Base-by-base conservation (phyloP, 2,888 invertebrate genomes). In the Netelia fuscicornis region DNA sequence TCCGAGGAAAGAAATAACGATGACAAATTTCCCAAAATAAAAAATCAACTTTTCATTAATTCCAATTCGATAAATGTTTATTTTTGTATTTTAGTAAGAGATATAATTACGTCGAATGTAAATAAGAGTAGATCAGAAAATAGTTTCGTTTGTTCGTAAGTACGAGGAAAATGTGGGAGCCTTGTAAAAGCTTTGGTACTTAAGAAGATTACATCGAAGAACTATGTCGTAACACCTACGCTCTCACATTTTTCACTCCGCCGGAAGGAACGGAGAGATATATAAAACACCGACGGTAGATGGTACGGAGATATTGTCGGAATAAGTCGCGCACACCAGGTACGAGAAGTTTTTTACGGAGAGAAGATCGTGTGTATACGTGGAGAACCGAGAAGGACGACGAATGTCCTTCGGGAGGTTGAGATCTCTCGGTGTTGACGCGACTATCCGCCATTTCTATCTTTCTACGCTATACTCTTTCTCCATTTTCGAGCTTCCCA, bases 351-450 rank as follows among this genome's bases (percentile, higher is more conserved):
- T 54, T 60, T 44, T 44, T 48, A 20, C 64, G n/a, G 52, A 42
- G 54, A 17, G 79, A 54, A 9, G 58, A 13, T 58, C 58, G 20
- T 64, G 70, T 70, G 56, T 62, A 58, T 75, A 68, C 10, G 64
- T 54, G 58, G 20, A 83, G 74, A 8, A 52, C 52, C 48, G 62
- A 44, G 60, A 48, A n/a, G 48, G 64, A 54, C 37, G 48, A 68
- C 42, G 71, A 71, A 71, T 71, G 79, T 71, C 88, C 89, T 87
- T 77, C 74, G 87, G 88, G 90, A 90, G 83, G 84, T 87, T 86
- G 76, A 81, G 88, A 89, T 88, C 87, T 89, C n/a, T 86, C 88
- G 37, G 84, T 86, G 87, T 86, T 87, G 90, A 88, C 88, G 87
- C 87, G 88, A 88, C 88, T 87, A 83, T 83, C 86, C 85, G 76